Evolutionary conservation across 2,797 vertebrate species (phyloP).

Genomic region (Sebastes umbrosus): DNA sequence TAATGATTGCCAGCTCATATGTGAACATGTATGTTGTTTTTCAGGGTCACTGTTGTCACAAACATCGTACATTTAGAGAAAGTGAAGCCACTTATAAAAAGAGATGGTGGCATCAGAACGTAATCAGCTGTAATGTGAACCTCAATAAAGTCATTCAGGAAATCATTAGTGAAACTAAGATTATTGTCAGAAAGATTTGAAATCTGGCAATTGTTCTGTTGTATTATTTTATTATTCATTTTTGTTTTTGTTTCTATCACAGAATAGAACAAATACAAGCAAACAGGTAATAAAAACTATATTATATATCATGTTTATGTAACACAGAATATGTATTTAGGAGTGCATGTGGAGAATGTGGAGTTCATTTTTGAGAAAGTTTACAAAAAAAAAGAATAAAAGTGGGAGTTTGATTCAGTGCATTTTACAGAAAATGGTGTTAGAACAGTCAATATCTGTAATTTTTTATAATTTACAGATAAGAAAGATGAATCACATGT

Average conservation of each 20-base stretch:
- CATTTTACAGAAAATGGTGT: neutral
- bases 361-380: neutral
- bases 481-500: neutral
- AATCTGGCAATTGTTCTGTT: neutral
- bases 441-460: neutral
- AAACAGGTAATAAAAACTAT: neutral
- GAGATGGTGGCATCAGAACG: neutral
- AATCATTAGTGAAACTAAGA: neutral
- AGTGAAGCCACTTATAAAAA: neutral
- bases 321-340: neutral
- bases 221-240: neutral
- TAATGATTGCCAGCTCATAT: constrained; percentile 43
- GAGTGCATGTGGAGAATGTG: neutral
- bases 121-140: neutral
- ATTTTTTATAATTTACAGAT: neutral
- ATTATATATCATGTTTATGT: neutral
- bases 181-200: neutral
- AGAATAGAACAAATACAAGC: neutral
- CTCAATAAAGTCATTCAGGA: neutral
- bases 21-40: constrained; percentile 16
- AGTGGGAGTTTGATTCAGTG: neutral
- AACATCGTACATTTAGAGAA: neutral
- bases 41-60: neutral
- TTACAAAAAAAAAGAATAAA: neutral
- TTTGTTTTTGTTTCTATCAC: neutral